Base-by-base conservation (phyloP, 2,113 vertebrate genomes). In the Oryzias javanicus region DNA sequence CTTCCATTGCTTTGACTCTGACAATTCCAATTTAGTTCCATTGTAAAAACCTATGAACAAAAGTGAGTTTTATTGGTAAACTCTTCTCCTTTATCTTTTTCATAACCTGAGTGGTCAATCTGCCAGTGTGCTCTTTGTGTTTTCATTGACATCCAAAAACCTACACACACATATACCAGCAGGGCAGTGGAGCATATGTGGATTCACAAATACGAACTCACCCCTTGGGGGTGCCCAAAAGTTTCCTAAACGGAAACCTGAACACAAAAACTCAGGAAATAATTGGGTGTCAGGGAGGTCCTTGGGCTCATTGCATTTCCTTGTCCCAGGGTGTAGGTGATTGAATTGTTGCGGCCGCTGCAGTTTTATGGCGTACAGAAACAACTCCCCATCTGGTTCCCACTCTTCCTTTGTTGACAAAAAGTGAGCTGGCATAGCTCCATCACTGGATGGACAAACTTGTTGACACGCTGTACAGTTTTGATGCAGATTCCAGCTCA, bases 191-290 rank as follows among this genome's bases (percentile, higher is more conserved):
- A 7, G 5, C 56, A 57, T 42, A 52, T 61, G 13, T 54, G 48
- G 55, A 50, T n/a, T 69, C 58, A 74, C 18, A 65, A 25, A 64
- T 25, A 70, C 64, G 79, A 71, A 49, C 49, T 52, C 68, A 70
- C 60, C 63, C 69, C 67, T 44, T 45, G 74, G 72, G 81, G 73
- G 62, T 81, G 58, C 70, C 82, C 81, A 83, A 88, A 80, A 66
- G 81, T 86, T 89, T 86, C 83, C 76, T 70, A 27, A 53, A 55
- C 42, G 86, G 84, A 88, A 72, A 64, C 63, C 79, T 42, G 12
- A 76, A 79, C 75, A 64, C 61, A 74, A 70, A 84, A 75, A 78
- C 45, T 78, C 84, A 84, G 85, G 87, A 90, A 90, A 84, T 72
- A 88, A 86, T 89, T 73, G 75, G 68, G 73, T 83, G 86, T 83